Conservation (phyloP, 1,140 invertebrate species). For the Drosophila trapezifrons region DNA sequence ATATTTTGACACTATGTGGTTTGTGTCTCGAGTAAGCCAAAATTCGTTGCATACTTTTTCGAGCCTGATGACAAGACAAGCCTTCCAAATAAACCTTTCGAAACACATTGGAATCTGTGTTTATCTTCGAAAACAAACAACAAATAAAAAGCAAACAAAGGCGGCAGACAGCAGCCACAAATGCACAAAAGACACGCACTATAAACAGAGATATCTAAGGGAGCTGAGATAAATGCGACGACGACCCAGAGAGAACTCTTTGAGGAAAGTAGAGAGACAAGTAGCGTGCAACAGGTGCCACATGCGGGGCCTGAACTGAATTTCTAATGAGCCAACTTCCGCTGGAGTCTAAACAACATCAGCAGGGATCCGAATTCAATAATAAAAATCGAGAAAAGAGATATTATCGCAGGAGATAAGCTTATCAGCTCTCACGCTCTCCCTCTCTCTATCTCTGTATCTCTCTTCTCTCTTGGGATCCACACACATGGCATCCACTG, state of each 20-base stretch:
- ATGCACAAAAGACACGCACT: slow-evolving; percentile 21
- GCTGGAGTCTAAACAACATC: slow-evolving; percentile 21
- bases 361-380: slow-evolving; percentile 34
- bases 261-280: slow-evolving; percentile 10
- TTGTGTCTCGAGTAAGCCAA: background rate
- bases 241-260: slow-evolving; percentile 18
- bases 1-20: background rate
- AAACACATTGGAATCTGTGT: slow-evolving; percentile 31
- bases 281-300: slow-evolving; percentile 46
- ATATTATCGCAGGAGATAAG: slow-evolving; percentile 43
- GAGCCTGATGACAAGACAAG: background rate
- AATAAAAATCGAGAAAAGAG: slow-evolving; percentile 41
- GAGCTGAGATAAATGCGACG: slow-evolving; percentile 11
- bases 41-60: slow-evolving; percentile 20
- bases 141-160: slow-evolving; percentile 30
- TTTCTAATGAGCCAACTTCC: slow-evolving; percentile 74
- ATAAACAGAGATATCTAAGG: slow-evolving; percentile 30
- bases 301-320: slow-evolving; percentile 55
- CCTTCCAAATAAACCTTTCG: slow-evolving; percentile 28
- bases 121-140: slow-evolving; percentile 22
- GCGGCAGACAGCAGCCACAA: slow-evolving; percentile 23
- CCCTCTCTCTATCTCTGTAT: slow-evolving; percentile 7
- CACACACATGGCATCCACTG: slow-evolving; percentile 59
- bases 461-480: slow-evolving; percentile 43
- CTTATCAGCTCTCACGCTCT: slow-evolving; percentile 55